Evolutionary conservation across 1,140 invertebrate species (phyloP).

Genomic region (Bathynomus jamesi): DNA sequence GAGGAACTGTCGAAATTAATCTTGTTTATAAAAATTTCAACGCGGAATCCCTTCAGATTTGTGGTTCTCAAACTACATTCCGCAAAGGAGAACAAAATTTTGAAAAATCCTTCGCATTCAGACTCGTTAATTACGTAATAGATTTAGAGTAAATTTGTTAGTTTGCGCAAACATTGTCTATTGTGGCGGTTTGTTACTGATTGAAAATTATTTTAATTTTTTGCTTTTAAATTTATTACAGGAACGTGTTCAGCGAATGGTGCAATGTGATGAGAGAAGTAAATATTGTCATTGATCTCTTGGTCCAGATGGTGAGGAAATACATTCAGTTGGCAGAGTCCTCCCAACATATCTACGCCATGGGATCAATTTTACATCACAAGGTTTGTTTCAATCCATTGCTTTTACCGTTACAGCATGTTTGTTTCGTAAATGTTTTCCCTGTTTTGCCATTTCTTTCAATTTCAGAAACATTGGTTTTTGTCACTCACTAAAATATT

Average conservation of each 20-base stretch:
- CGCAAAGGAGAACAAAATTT: no score
- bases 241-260: conserved; percentile 40
- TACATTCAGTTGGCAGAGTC: conserved; percentile 51
- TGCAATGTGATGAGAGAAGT: conserved; percentile 37
- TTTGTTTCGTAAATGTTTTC: neutral
- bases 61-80: no score
- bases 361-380: conserved; percentile 50
- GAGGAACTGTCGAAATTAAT: no score
- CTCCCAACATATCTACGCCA: conserved; percentile 52
- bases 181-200: no score
- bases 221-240: conserved; percentile 17
- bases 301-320: conserved; percentile 47
- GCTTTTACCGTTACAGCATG: neutral
- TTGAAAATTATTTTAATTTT: no score
- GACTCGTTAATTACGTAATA: no score
- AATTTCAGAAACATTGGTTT: neutral
- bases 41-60: no score
- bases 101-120: no score
- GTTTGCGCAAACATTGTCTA: no score
- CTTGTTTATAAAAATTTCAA: no score
- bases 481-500: neutral
- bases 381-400: conserved; percentile 45
- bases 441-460: neutral
- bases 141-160: no score
- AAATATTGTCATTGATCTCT: conserved; percentile 26